These are phyloP conservation scores for Drosophila engyochracea DNA, from an alignment of 2,888 invertebrate genomes.

Conservation along the genomic window DNA sequence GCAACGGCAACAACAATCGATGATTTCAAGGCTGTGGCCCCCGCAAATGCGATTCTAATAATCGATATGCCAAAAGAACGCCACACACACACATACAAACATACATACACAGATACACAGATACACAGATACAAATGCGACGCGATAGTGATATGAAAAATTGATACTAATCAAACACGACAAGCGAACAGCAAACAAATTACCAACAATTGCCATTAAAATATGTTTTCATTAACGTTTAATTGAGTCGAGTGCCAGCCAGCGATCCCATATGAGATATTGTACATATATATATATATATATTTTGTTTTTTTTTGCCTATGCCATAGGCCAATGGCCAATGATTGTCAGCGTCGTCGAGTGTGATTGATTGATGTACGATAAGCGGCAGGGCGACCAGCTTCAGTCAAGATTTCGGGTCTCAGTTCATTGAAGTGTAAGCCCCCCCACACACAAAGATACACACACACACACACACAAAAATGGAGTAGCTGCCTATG, in stretches of 20 bases:
- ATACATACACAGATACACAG: neutral
- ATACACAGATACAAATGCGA: neutral
- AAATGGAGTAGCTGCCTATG: conserved; percentile 36
- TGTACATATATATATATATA: neutral
- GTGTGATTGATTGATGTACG: conserved; percentile 72
- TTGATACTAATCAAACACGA: conserved; percentile 35
- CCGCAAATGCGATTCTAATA: conserved; percentile 40
- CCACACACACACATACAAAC: neutral
- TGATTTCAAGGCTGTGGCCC: conserved; percentile 56
- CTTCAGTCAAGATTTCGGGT: conserved; percentile 21
- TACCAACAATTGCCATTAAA: conserved; percentile 64
- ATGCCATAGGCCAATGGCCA: conserved; percentile 51
- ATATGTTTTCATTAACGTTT: conserved; percentile 67
- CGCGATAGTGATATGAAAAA: conserved; percentile 32
- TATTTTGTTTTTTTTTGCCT: conserved; percentile 14
- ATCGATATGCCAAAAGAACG: conserved; percentile 23
- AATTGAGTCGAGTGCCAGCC: conserved; percentile 49
- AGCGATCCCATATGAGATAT: conserved; percentile 12
- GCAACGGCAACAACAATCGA: conserved; percentile 42
- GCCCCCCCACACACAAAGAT: conserved; percentile 29
- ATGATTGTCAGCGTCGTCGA: conserved; percentile 58
- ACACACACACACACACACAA: neutral
- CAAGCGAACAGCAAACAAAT: conserved; percentile 56
- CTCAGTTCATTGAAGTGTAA: conserved; percentile 50
- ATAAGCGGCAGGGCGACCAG: conserved; percentile 57